Base-by-base conservation (phyloP, 2,797 vertebrate species). In the Cryptoblepharus egeriae region DNA sequence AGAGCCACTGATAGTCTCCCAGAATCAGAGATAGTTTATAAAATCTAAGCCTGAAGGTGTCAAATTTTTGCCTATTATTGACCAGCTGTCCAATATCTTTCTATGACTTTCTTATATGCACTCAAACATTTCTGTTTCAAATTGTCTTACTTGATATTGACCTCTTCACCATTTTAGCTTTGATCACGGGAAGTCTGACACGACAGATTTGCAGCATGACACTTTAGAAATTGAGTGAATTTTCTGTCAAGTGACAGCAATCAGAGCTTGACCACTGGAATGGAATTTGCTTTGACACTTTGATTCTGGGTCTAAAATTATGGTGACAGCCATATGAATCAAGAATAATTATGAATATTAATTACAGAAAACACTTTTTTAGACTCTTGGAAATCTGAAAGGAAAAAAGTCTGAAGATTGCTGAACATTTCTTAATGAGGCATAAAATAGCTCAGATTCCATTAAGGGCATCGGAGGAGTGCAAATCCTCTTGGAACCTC, bases 341-440 rank as follows among this genome's bases (percentile, higher is more conserved):
- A 39, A 84, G 87, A 89, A 87, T 5, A 87, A 87, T 1, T 58
- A 2, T 13, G 16, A 32, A 78, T 49, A 57, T 63, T 75, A 84
- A 78, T 63, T 68, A 58, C 90, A 82, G 0, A 58, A 74, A 75
- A 61, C 63, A 49, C 45, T 7, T 75, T 83, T 90, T 64, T 74
- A 87, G 75, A 1, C 75, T 74, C 57, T 75, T 60, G 39, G 26
- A 74, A 69, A 74, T 78, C 0, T 1, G 42, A 71, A 1, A 52
- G 77, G 68, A 12, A 49, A 49, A 83, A 0, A 69, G 35, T 77
- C 8, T 60, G 76, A 79, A 79, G 63, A 68, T 79, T 60, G 24
- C 52, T 68, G 55, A 79, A 84, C 63, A 73, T 84, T 79, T 84
- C 76, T 79, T 74, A 84, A 84, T 73, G 69, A 84, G 42, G 77